Evolutionary conservation across 2,113 vertebrate species (phyloP).

Genomic region (Semicossyphus pulcher): DNA sequence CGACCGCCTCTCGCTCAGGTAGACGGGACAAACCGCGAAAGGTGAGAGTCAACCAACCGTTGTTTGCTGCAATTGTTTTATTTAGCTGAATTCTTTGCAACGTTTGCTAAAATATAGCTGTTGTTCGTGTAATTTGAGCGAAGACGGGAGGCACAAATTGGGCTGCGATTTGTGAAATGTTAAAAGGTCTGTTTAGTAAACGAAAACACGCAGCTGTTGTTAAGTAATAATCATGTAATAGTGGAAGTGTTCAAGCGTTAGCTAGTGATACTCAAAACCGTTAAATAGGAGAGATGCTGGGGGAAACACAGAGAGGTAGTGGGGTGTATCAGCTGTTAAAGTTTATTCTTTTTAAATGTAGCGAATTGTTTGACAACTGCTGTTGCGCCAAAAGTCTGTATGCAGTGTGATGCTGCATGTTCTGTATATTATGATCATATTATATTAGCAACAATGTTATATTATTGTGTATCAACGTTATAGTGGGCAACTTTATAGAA

Average conservation of each 20-base stretch:
- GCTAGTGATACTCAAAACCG: neutral
- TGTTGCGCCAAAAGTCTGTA: too few species aligned
- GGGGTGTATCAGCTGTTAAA: neutral
- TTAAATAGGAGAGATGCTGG: neutral
- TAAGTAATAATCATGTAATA: neutral
- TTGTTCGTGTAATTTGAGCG: neutral
- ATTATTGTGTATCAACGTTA: neutral
- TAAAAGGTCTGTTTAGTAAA: neutral
- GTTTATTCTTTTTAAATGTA: neutral
- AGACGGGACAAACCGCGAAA: constrained; percentile 56
- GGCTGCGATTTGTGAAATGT: neutral
- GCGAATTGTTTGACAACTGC: neutral
- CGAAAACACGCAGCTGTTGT: neutral
- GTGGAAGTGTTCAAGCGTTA: neutral
- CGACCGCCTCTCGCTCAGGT: constrained; percentile 63
- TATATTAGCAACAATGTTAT: too few species aligned
- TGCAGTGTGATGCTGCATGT: neutral
- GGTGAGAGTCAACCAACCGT: constrained; percentile 39
- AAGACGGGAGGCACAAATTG: neutral
- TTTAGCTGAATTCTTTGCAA: neutral
- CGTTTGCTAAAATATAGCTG: accelerated
- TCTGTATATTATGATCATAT: neutral
- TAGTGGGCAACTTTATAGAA: too few species aligned
- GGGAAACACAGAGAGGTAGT: neutral
- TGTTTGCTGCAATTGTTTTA: accelerated